Evolutionary conservation across 1,140 invertebrate genomes (phyloP).

Genomic region (Drosophila pruinosa): DNA sequence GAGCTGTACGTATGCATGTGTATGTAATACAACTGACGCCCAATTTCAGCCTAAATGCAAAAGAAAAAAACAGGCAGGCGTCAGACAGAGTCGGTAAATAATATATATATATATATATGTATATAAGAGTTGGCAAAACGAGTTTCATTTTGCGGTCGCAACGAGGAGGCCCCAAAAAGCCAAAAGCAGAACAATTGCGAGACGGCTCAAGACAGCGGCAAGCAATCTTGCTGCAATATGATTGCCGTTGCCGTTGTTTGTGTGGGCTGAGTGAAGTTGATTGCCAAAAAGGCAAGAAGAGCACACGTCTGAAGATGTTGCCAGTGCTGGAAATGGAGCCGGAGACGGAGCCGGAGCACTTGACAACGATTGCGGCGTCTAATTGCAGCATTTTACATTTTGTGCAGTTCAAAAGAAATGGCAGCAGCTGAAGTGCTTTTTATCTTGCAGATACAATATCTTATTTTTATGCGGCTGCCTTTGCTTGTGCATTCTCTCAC

Average conservation of each 20-base stretch:
- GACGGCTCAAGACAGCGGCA: conserved; percentile 37
- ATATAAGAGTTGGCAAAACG: conserved; percentile 49
- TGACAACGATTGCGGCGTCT: conserved; percentile 54
- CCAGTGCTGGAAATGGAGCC: conserved; percentile 2
- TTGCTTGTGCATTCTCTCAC: conserved; percentile 26
- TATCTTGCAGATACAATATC: conserved; percentile 65
- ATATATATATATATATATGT: conserved; percentile 31
- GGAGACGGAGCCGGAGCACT: conserved; percentile 30
- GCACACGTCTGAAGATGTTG: conserved; percentile 59
- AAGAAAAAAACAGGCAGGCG: conserved; percentile 40
- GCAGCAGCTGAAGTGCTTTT: conserved; percentile 40
- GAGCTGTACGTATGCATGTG: not conserved
- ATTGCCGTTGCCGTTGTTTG: conserved; percentile 42
- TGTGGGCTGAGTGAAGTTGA: conserved; percentile 64
- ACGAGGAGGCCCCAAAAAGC: conserved; percentile 52
- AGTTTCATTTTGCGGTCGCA: conserved; percentile 56
- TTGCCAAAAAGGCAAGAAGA: conserved; percentile 61
- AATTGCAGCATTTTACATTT: conserved; percentile 73
- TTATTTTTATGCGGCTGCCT: conserved; percentile 48
- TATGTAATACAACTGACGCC: conserved; percentile 47
- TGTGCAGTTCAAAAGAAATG: conserved; percentile 69
- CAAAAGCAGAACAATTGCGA: conserved; percentile 71
- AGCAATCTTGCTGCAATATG: conserved; percentile 67
- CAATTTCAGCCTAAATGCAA: conserved; percentile 53
- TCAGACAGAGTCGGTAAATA: conserved; percentile 46